Base-by-base conservation (phyloP, 1,140 invertebrate genomes). In the Probaryconus sp. region DNA sequence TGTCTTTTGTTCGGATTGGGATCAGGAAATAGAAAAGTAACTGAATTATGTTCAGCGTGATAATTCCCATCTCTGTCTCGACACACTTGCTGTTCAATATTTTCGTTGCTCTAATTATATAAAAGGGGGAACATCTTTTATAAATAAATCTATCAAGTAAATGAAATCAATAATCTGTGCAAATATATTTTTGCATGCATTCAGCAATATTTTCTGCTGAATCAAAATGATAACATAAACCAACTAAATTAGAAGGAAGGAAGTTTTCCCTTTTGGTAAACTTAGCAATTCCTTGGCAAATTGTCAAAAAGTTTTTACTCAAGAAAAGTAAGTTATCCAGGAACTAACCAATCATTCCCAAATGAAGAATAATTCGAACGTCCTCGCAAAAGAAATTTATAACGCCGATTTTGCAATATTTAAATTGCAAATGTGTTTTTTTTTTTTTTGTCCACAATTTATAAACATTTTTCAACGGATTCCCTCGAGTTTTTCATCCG, bases 191-290 rank as follows among this genome's bases (percentile, higher is more conserved):
- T n/a, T n/a, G n/a, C n/a, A 65, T 65, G 37, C 55, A 35, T 20
- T 38, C 30, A 51, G 51, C 56, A 38, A 48, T 43, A 45, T 53
- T 64, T 43, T 53, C 28, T 37, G 50, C 48, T 55, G 61, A 65
- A 45, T 65, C 61, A 38, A 65, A 65, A 45, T 18, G 18, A 65
- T 65, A 65, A 55, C 21, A 55, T 18, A 31, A 28, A 31, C 43
- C 58, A 21, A 16, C 24, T 26, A 45, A 58, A 45, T 58, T 45
- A 40, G 17, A 16, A 10, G 17, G 2, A 28, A 45, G 16, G 11
- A 21, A 58, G 53, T 33, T 31, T 33, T 3, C 17, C 24, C 51
- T 40, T 47, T 43, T 31, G 17, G 28, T 33, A 45, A 64, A 51
- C 37, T 53, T 53, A 30, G 24, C 55, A 28, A 28, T 60, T 45